Evolutionary conservation across 2,113 vertebrate species (phyloP), one percentile per base, ranked within the genome.

Genomic region (Otis tarda): DNA sequence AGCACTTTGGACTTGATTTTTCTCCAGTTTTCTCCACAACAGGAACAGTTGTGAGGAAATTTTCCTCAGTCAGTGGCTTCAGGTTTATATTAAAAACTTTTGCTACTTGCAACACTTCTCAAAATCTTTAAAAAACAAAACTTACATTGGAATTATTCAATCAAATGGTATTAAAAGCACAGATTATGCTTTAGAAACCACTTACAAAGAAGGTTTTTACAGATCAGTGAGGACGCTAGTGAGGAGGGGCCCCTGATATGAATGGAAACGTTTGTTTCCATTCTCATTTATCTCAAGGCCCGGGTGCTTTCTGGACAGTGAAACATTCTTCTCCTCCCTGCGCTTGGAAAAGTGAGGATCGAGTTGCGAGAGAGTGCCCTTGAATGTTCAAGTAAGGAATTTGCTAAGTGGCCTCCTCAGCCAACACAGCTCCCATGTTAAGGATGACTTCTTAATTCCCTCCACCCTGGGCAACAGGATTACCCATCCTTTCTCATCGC

Each of bases 351-450:
- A 94, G 86, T 93, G 90, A 97, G 94, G 95, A 96, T 97, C 94
- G 9, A 93, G 92, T 97, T 97, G 83, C 90, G 15, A 96, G 93
- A 96, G 76, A 93, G 92, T 93, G 96, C 94, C 94, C 95, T 97
- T 96, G 95, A 97, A 96, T 97, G 94, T 92, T 96, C 92, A 95
- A 95, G 92, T 90, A 97, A 97, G 88, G 96, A 97, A 97, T 97
- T 94, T 88, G 86, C 94, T 92, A 95, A 97, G 88, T 96, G 83
- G 96, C 90, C 90, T 96, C 81, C 94, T 97, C 86, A 92, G 95
- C 94, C 95, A 87, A 28, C 92, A 87, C 80, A 79, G 63, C 77
- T 93, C 90, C 92, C 88, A 82, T 45, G 56, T 71, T 88, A 93
- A 65, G 0, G 2, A 61, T 90, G 73, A 57, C 57, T 95, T 91